Evolutionary conservation across 2,797 vertebrate species (phyloP), one percentile per base, ranked within the genome.

Genomic region (Hoplostethus atlanticus): DNA sequence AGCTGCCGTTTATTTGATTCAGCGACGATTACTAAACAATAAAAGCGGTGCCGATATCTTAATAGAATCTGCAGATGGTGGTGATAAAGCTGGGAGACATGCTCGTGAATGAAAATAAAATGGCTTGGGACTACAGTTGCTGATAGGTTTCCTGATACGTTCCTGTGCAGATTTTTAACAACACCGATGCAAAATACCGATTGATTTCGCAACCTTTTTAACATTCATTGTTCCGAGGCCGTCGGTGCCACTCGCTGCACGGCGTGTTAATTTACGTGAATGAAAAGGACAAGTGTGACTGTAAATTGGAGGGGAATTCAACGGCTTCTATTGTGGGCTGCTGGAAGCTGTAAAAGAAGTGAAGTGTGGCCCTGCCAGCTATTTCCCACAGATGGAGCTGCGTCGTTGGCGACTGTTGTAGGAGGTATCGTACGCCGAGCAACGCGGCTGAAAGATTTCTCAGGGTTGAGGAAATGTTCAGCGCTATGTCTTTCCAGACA

Each of bases 61-160:
- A 72, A 77, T 77, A 55, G 63, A 77, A 77, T 77, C 69, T 68
- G 15, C 34, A 42, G n/a, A 28, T 52, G 50, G 40, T 60, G 17
- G 9, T 11, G 34, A 38, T 46, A 62, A 68, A 71, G 63, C 21
- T 21, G 31, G 31, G 30, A 48, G 44, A 38, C 34, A n/a, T 36
- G 28, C 64, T 28, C 38, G 3, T 28, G 28, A 36, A 36, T 36
- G 34, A 50, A 16, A 11, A n/a, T 17, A 50, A 68, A 61, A 55
- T 55, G 28, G 30, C 40, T 56, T n/a, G 12, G 21, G 28, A 28
- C 28, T 28, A 28, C 28, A 1, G 28, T 28, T 28, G 28, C 28
- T 28, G 28, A 28, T 28, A 28, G 28, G 28, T 28, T 28, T 28
- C 28, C 28, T 28, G 28, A 28, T 3, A 28, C 28, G 28, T 28